Conservation (phyloP, 2,113 vertebrate genomes). For the Corythoichthys intestinalis region DNA sequence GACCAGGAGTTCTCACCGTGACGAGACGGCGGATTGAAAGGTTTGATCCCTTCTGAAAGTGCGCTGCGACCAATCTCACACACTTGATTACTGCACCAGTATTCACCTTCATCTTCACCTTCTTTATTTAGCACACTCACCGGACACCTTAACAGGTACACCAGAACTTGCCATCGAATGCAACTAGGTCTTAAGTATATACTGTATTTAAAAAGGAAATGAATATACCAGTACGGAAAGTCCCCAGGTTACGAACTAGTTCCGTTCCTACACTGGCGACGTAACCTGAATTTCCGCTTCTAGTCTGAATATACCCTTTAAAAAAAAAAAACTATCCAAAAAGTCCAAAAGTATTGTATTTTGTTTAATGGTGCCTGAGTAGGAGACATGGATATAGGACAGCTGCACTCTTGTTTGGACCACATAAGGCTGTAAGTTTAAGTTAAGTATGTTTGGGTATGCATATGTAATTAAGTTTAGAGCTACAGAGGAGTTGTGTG, state of each 20-base stretch:
- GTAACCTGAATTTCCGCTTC: too few relatives aligned
- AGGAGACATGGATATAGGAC: too few relatives aligned
- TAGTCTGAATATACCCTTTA: too few relatives aligned
- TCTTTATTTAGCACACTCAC: not conserved
- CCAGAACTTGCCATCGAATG: not conserved
- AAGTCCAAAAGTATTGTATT: too few relatives aligned
- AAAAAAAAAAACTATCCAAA: not conserved
- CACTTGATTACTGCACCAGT: not conserved
- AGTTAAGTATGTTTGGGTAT: too few relatives aligned
- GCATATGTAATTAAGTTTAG: too few relatives aligned
- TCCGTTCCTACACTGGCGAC: too few relatives aligned
- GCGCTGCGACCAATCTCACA: not conserved
- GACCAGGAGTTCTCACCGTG: not conserved
- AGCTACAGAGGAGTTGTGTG: too few relatives aligned
- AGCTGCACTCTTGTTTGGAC: too few relatives aligned
- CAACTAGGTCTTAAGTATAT: not conserved
- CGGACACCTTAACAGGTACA: not conserved
- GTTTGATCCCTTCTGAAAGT: not conserved
- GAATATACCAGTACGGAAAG: not conserved
- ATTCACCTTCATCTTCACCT: not conserved
- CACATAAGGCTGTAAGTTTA: too few relatives aligned
- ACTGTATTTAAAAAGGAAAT: not conserved
- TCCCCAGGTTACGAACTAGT: too few relatives aligned
- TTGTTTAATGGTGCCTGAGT: too few relatives aligned
- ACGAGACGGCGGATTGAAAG: not conserved